Evolutionary conservation across 1,140 invertebrate species (phyloP).

Genomic region (Drosophila aff.): DNA sequence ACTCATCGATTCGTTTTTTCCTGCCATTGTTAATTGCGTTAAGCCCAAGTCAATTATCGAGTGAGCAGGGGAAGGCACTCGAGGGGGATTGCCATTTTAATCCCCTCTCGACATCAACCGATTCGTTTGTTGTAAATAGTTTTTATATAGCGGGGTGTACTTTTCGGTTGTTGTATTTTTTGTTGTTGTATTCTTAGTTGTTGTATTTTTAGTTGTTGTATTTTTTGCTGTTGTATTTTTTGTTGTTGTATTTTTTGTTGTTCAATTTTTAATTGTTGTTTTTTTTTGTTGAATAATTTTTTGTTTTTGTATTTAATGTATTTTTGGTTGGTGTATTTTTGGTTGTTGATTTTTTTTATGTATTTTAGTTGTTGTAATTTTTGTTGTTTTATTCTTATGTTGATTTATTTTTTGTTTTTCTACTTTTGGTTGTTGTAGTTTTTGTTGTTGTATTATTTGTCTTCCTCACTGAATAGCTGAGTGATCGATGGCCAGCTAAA

Average conservation of each 20-base stretch:
- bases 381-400: neutral
- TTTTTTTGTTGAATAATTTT: neutral
- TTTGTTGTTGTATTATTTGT: no score
- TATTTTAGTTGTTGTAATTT: neutral
- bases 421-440: no score
- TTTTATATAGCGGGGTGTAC: conserved; percentile 1
- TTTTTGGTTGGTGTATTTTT: no score
- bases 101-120: conserved; percentile 2
- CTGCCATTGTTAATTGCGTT: conserved; percentile 69
- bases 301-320: neutral
- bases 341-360: neutral
- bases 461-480: conserved; percentile 24
- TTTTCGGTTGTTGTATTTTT: no score
- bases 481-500: conserved; percentile 9
- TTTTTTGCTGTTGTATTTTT: no score
- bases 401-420: neutral
- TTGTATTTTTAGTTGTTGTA: neutral
- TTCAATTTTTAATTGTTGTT: no score
- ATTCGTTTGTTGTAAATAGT: conserved; percentile 20
- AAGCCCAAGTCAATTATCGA: conserved; percentile 73
- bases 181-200: no score
- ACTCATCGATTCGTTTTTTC: conserved; percentile 46
- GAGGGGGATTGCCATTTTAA: conserved; percentile 25
- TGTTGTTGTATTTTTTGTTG: neutral
- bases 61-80: neutral